Conservation (phyloP, 2,797 vertebrate species). For the Harpagifer antarcticus region DNA sequence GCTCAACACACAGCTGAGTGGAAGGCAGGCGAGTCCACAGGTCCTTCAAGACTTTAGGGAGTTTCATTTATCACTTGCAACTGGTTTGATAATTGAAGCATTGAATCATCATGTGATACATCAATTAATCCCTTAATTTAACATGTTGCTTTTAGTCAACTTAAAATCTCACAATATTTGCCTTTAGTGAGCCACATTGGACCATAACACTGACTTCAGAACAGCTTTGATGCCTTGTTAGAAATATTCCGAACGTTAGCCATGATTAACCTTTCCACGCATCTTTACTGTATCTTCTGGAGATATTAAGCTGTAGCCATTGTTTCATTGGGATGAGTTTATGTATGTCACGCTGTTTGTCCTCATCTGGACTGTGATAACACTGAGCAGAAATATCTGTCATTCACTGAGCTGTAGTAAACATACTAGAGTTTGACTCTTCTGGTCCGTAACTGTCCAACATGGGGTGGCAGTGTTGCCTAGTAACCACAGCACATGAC, state of each 20-base stretch:
- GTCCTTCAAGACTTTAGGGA: constrained; percentile 37
- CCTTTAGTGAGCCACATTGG: background rate
- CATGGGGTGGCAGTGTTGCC: constrained; percentile 83
- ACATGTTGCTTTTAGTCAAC: no score
- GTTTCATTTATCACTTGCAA: constrained; percentile 3
- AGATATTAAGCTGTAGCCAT: background rate
- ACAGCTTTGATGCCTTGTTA: background rate
- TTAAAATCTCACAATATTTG: background rate
- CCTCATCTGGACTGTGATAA: constrained; percentile 4
- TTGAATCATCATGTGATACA: background rate
- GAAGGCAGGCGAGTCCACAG: constrained; percentile 60
- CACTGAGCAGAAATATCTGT: constrained; percentile 26
- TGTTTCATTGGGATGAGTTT: background rate
- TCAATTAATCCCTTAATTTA: background rate
- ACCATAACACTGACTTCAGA: background rate
- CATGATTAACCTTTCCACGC: background rate
- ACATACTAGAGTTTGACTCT: constrained; percentile 78
- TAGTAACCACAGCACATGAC: constrained; percentile 86
- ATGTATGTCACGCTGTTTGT: background rate
- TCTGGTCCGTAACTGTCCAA: constrained; percentile 79
- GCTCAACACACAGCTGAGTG: constrained; percentile 60
- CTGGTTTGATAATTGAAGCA: background rate
- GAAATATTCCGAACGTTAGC: background rate
- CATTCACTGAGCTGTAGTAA: constrained; percentile 64
- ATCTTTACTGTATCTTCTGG: background rate